Base-by-base conservation (phyloP, 2,888 invertebrate species). In the Germaria angustata region DNA sequence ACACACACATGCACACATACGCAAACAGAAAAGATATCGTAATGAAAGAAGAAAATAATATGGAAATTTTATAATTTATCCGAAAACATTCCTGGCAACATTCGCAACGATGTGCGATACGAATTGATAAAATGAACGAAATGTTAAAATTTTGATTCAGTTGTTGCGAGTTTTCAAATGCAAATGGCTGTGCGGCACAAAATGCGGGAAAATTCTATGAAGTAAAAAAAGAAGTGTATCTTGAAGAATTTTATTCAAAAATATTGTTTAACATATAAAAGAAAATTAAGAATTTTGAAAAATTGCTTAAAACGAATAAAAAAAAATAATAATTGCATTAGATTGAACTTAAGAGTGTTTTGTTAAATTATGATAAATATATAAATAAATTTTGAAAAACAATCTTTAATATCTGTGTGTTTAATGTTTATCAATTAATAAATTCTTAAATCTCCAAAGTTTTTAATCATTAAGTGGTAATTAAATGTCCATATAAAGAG, bases 131-230 rank as follows among this genome's bases (percentile, higher is more conserved):
- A 89, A 88, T 87, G 87, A 86, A 87, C 85, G 88, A 86, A 86
- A 85, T 85, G 85, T 86, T 85, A 86, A 88, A 88, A 87, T 88
- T 89, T 89, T 88, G 87, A 88, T 88, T 89, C 89, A 89, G 89
- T 89, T 88, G 89, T 86, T 86, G 87, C 89, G 87, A 86, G 88
- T 86, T 87, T 88, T 86, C 86, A 83, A 85, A 85, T 85, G 87
- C 85, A 87, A 86, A 84, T 85, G 86, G 86, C 85, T 79, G 80
- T 77, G 68, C 63, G 76, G 32, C 28, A 20, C 5, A 11, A 22
- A 41, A 28, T 55, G 59, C 44, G 13, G 63, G 7, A 71, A 32
- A 20, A 34, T 9, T 28, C 6, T 6, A 28, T 28, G 6, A 28
- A 28, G 28, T 6, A 28, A 28, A 28, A 5, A 28, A 28, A 28